Percentiles rank a stretch among this genome's conserved stretches.
These are phyloP conservation scores for Cremastinae sp. DNA, from an alignment of 2,888 invertebrate species.

Conservation along the genomic window DNA sequence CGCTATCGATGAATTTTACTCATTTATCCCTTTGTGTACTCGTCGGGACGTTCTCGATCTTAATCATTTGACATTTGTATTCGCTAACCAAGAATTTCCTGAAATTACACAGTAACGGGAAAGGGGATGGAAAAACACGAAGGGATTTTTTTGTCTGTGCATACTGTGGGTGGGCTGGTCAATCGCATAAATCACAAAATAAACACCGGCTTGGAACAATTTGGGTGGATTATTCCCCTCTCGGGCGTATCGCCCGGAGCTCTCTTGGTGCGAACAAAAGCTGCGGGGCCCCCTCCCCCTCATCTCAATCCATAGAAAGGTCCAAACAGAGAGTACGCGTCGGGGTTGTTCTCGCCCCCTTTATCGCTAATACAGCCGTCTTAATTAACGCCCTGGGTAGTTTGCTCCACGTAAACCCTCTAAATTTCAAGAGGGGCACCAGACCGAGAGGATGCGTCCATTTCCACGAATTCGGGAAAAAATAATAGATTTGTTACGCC, in stretches of 20 bases:
- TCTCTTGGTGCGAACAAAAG: conserved; percentile 55
- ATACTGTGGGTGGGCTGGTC: conserved; percentile 62
- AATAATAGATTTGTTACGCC: conserved; percentile 58
- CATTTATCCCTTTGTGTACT: conserved; percentile 7
- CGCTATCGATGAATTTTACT: neutral
- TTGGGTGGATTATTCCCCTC: conserved; percentile 64
- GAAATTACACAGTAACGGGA: conserved; percentile 2
- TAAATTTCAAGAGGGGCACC: conserved; percentile 2
- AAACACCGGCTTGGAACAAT: conserved; percentile 72
- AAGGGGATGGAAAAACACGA: conserved; percentile 26
- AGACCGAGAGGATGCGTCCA: conserved; percentile 9
- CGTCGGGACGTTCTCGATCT: no score
- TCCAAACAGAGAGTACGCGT: conserved; percentile 51
- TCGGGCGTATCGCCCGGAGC: conserved; percentile 47
- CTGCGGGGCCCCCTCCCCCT: conserved; percentile 59
- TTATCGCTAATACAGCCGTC: conserved; percentile 72
- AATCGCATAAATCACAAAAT: conserved; percentile 75
- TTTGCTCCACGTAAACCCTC: conserved; percentile 44
- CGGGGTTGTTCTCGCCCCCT: conserved; percentile 62
- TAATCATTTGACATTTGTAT: neutral
- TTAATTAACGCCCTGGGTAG: conserved; percentile 71
- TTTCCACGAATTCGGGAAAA: conserved; percentile 38
- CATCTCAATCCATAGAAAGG: conserved; percentile 48
- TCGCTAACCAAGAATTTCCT: conserved; percentile 8
- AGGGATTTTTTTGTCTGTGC: conserved; percentile 21